Base-by-base conservation (phyloP, 2,113 vertebrate species). In the Sprattus sprattus region DNA sequence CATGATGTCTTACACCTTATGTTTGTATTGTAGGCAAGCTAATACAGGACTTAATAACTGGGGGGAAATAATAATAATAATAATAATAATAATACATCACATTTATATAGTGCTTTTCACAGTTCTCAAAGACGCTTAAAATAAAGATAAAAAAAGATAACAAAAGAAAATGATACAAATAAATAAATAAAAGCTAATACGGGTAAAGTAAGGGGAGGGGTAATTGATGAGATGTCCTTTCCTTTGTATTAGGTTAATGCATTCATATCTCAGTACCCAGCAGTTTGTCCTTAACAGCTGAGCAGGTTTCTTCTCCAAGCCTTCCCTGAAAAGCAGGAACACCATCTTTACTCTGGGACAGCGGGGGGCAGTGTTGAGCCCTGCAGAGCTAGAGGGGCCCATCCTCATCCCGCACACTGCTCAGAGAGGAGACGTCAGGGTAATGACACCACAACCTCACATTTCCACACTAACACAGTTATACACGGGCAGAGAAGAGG, bases 311-410 rank as follows among this genome's bases (percentile, higher is more conserved):
- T 99, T 99, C 93, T 97, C 97, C 0, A 99, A 98, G 87, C 97
- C 97, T 0, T 96, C 97, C 0, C 92, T 99, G 86, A 97, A 96
- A 86, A 98, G 95, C 93, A 95, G 97, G 89, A 98, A 99, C 93
- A 99, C 97, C 13, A 96, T 98, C 88, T 99, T 99, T 91, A 99
- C 97, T 0, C 71, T 99, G 83, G 97, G 97, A 13, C 97, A 97
- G 93, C 89, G 97, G 3, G 97, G 97, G 82, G 87, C 94, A 0
- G 95, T 99, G 49, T 94, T 99, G 87, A 95, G 94, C 45, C 94
- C 96, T 0, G 90, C 95, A 0, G 97, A 98, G 90, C 96, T 99
- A 78, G 97, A 99, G 90, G 97, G 95, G 0, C 97, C 97, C 71
- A 97, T 99, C 90, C 94, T 99, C 25, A 96, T 99, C 0, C 97